A percentile compares a stretch with the other conserved stretches of the same genome.
These are phyloP conservation scores for Spheniscus humboldti DNA, from an alignment of 2,797 vertebrate genomes.

Conservation along the genomic window DNA sequence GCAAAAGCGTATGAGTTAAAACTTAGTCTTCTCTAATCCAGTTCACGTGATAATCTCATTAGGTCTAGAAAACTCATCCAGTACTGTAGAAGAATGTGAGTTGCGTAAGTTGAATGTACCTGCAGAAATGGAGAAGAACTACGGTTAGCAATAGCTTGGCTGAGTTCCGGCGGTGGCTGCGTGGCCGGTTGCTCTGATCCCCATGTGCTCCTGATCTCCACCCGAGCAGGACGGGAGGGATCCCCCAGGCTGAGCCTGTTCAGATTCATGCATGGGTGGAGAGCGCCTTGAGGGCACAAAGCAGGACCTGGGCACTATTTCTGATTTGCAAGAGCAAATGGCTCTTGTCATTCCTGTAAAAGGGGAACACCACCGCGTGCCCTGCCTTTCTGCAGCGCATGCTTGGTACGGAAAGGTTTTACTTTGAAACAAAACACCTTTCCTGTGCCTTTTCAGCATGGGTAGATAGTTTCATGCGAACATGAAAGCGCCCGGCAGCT, in stretches of 20 bases:
- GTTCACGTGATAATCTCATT: background rate
- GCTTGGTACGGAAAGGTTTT: accelerated
- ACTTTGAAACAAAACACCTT: background rate
- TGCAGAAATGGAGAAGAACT: background rate
- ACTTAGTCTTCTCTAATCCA: background rate
- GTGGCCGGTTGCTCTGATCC: background rate
- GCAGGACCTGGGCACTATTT: background rate
- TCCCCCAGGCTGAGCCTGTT: background rate
- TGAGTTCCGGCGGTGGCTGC: background rate
- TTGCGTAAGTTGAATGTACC: background rate
- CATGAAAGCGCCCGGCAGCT: accelerated
- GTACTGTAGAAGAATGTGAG: background rate
- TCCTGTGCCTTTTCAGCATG: background rate
- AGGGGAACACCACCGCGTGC: accelerated
- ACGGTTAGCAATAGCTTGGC: background rate
- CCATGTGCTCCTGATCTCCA: background rate
- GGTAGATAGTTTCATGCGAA: background rate
- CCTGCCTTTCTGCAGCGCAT: background rate
- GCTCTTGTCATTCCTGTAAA: background rate
- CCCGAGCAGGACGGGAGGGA: accelerated
- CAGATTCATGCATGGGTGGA: background rate
- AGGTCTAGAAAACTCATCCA: background rate
- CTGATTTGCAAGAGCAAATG: background rate
- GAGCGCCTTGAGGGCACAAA: background rate
- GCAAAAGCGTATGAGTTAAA: background rate